Conservation (phyloP, 1,140 invertebrate species). For the Drosophila parabipectinata region DNA sequence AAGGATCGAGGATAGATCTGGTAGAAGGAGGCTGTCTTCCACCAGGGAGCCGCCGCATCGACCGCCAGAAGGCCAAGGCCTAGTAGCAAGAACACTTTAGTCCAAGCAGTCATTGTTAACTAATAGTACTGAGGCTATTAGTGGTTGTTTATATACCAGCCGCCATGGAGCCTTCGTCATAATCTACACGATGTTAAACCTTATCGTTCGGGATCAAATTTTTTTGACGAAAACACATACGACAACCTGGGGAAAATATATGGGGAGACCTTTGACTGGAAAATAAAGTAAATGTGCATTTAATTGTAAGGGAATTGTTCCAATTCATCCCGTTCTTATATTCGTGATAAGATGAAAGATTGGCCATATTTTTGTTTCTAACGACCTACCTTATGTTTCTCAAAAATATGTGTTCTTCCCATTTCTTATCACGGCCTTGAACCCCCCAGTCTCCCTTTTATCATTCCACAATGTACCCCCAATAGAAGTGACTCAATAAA, state of each 20-base stretch:
- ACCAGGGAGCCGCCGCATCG: conserved; percentile 86
- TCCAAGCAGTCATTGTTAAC: conserved; percentile 62
- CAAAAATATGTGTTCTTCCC: neutral
- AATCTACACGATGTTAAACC: conserved; percentile 50
- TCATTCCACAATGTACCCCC: neutral
- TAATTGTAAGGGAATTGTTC: neutral
- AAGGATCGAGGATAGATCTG: conserved; percentile 90
- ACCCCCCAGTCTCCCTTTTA: conserved; percentile 12
- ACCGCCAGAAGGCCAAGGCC: conserved; percentile 53
- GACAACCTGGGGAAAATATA: conserved; percentile 34
- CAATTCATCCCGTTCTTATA: no score
- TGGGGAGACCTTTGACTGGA: conserved; percentile 30
- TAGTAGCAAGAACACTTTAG: conserved; percentile 47
- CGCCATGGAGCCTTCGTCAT: conserved; percentile 30
- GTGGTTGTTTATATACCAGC: conserved; percentile 58
- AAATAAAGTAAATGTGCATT: neutral
- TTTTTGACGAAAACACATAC: conserved; percentile 23
- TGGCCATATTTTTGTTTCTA: neutral
- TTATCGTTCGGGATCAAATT: conserved; percentile 48
- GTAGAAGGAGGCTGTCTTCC: conserved; percentile 88
- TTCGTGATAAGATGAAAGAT: no score
- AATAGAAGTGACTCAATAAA: conserved; percentile 38
- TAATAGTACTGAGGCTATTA: conserved; percentile 16
- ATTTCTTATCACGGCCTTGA: conserved; percentile 39
- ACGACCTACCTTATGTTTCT: conserved; percentile 26